These are phyloP conservation scores for Notarius lentiginosus DNA, from an alignment of 2,113 vertebrate species.

Conservation along the genomic window DNA sequence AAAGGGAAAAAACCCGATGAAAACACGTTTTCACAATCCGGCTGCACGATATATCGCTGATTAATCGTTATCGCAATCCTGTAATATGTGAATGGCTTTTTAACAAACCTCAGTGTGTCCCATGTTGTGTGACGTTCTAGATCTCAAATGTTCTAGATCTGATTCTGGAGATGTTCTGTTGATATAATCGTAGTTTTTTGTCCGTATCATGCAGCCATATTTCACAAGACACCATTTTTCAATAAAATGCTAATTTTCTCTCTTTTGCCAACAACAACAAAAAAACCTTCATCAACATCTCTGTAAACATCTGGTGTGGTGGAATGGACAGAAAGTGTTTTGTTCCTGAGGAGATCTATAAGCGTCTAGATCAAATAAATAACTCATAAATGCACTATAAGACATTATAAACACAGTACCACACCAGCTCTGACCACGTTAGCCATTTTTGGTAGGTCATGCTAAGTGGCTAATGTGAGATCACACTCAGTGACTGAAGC, in stretches of 20 bases:
- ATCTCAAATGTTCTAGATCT: background rate
- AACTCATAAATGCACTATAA: constrained; percentile 39
- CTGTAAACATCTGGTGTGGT: constrained; percentile 85
- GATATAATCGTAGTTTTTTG: no score
- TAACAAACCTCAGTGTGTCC: background rate
- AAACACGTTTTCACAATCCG: constrained; percentile 14
- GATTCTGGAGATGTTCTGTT: background rate
- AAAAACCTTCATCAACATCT: constrained; percentile 3
- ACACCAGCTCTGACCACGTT: background rate
- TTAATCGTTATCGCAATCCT: background rate
- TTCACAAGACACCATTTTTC: constrained; percentile 43
- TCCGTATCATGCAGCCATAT: constrained; percentile 25
- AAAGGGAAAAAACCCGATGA: constrained; percentile 16
- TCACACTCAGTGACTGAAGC: background rate
- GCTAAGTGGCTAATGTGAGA: background rate
- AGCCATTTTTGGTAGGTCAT: background rate
- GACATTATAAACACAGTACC: constrained; percentile 9
- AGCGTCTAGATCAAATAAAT: constrained; percentile 52
- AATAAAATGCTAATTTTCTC: constrained; percentile 18
- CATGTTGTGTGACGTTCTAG: background rate
- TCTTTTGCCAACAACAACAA: constrained; percentile 36
- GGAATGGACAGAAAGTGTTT: constrained; percentile 42
- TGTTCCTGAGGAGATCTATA: constrained; percentile 45
- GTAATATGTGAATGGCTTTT: background rate
- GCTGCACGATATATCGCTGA: background rate